Evolutionary conservation across 2,113 vertebrate genomes (phyloP), one percentile per base, ranked within the genome.

Genomic region (Sander lucioperca): DNA sequence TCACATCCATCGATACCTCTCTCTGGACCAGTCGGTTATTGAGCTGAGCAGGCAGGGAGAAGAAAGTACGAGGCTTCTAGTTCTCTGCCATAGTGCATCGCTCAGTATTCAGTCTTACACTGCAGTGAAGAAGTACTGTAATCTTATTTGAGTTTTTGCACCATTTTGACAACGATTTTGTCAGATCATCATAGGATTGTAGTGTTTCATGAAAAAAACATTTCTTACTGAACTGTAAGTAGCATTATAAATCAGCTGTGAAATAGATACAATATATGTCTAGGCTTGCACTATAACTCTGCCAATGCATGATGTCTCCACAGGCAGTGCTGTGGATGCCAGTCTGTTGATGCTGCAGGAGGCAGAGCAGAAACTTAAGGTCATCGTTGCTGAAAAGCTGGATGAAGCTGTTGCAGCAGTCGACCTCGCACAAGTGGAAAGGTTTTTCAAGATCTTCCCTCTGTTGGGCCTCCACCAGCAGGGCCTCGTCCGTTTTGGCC

Each of bases 371-470:
- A 95, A 95, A 77, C 94, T 99, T 67, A 99, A 98, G 92, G 91
- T 94, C 0, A 96, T 99, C n/a, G 98, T 99, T n/a, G 94, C 96
- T 0, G 96, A 97, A 74, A 97, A 98, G 77, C 96, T 99, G 12
- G 96, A 97, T 9, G 68, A 95, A 9, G 98, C 98, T 18, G 98
- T 97, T 50, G 94, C 96, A 51, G 96, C 97, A 27, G 96, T 96
- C 1, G 96, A 99, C 93, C 93, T 99, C 11, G 96, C 96, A 1
- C 97, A 99, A 80, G 98, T 99, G 86, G 98, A 99, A 66, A 95
- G 97, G 67, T 99, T 99, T 93, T 99, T 99, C 95, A 99, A 99
- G 94, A 99, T 99, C 91, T 98, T 99, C 79, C 98, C 98, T 54
- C 91, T 99, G 79, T 86, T 99, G 71, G 97, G 97, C 45, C 96